Evolutionary conservation across 2,888 invertebrate genomes (phyloP), one percentile per base, ranked within the genome.

Genomic region (Teleiodes luculella): DNA sequence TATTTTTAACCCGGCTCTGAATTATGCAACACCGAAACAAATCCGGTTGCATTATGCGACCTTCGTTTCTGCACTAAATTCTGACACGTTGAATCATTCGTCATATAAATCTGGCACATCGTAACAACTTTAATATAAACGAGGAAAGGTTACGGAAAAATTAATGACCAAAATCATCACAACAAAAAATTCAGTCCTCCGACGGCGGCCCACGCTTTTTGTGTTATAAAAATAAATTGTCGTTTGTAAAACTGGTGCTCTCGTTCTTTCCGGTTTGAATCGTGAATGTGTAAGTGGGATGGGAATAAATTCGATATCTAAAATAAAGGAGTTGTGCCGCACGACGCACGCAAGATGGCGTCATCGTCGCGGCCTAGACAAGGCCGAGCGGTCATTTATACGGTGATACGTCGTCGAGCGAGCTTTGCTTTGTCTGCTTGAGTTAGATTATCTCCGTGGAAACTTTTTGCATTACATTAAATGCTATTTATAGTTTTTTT

Each of bases 311-410:
- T 80, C 72, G 62, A 74, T 78, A 76, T 78, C 76, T 79, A 66
- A 82, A 83, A 82, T 83, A 84, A 86, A 86, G 74, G 74, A 80
- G 79, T 82, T 75, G 80, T 76, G 80, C 76, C 35, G 35, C 73
- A 24, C 24, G 24, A 24, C 24, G 75, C 78, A 80, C 78, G 74
- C 78, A 79, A 82, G 78, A 86, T 89, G 88, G 86, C 88, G 88
- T 89, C 88, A 87, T 76, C 82, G 78, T 76, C 82, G 78, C 78
- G 88, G 87, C 88, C 88, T 89, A 88, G 88, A 86, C 88, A 88
- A 88, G 88, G 88, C 86, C 88, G 88, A 78, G 77, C 87, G 86
- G 86, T 84, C 86, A 80, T 84, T 86, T 81, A 72, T 81, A 83
- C 80, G 76, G 6, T 24, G 24, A 74, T 78, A 84, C 81, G 78